phyloP scores from a whole-genome alignment of 2,888 invertebrate genomes.

The Drosophila monieri region DNA sequence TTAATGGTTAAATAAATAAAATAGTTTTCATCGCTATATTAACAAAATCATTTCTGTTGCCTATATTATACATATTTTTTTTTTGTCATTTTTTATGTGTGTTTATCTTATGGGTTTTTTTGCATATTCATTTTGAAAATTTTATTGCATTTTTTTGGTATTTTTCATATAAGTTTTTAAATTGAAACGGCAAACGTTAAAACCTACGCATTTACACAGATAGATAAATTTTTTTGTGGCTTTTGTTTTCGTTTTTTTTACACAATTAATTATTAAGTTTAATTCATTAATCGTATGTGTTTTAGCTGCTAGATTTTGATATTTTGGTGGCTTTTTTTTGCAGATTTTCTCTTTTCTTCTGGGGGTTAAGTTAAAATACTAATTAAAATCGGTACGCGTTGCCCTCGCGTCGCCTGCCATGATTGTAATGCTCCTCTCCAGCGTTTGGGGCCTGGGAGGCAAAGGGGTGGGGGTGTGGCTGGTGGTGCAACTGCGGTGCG shows the following conservation, averaged over 20 bases:
- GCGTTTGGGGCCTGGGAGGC: slow-evolving; percentile 19
- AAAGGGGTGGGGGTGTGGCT: slow-evolving; percentile 17
- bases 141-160: slow-evolving; percentile 73
- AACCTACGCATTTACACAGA: slow-evolving; percentile 73
- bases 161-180: slow-evolving; percentile 49
- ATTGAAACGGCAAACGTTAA: slow-evolving; percentile 76
- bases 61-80: slow-evolving; percentile 47
- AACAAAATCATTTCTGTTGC: slow-evolving; percentile 55
- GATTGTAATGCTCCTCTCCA: slow-evolving; percentile 56
- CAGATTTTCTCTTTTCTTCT: slow-evolving; percentile 44
- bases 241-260: slow-evolving; percentile 49
- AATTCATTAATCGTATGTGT: slow-evolving; percentile 46
- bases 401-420: slow-evolving; percentile 61
- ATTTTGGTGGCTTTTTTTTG: slow-evolving; percentile 59
- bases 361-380: slow-evolving; percentile 73
- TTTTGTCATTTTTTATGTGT: slow-evolving; percentile 51
- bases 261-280: slow-evolving; percentile 54
- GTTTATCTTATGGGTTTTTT: slow-evolving; percentile 45
- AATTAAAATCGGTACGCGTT: slow-evolving; percentile 68
- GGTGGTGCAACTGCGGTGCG: slow-evolving; percentile 23
- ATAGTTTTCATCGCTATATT: slow-evolving; percentile 39
- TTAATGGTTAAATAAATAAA: slow-evolving; percentile 65
- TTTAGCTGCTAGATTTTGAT: slow-evolving; percentile 68
- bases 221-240: slow-evolving; percentile 46
- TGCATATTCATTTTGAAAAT: slow-evolving; percentile 68